These are phyloP conservation scores for Crioceris asparagi DNA, from an alignment of 2,888 invertebrate genomes.

Conservation along the genomic window DNA sequence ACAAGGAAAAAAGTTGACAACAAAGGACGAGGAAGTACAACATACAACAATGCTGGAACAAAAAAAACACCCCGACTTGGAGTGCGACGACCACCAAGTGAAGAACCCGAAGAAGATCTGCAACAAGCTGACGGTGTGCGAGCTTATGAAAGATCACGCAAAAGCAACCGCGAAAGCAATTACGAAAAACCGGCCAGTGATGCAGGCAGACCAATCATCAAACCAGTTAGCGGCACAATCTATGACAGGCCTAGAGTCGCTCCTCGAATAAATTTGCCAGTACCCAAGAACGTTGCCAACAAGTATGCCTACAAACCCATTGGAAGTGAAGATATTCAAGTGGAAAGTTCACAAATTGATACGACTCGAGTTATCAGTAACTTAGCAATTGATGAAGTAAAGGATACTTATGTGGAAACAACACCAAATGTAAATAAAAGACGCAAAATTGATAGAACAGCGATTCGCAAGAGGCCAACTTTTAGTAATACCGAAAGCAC, in stretches of 20 bases:
- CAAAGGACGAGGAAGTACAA: too few species aligned
- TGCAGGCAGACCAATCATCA: constrained; percentile 41
- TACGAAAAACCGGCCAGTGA: constrained; percentile 5
- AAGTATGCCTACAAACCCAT: constrained; percentile 64
- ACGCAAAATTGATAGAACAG: too few species aligned
- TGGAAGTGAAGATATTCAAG: too few species aligned
- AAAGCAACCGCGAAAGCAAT: constrained; percentile 21
- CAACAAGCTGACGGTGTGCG: constrained; percentile 15
- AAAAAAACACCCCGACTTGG: constrained; percentile 26
- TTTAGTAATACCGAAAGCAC: too few species aligned
- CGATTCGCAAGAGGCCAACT: too few species aligned
- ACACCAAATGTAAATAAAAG: background rate
- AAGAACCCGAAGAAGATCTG: constrained; percentile 35
- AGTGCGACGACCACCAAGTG: constrained; percentile 26
- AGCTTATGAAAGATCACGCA: constrained; percentile 13
- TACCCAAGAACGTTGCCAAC: constrained; percentile 61
- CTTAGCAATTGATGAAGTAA: too few species aligned
- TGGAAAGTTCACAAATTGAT: too few species aligned
- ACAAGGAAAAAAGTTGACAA: too few species aligned
- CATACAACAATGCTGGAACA: too few species aligned
- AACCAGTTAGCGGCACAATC: constrained; percentile 53
- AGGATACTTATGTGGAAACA: background rate
- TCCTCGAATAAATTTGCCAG: constrained; percentile 70
- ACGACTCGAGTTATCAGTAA: too few species aligned
- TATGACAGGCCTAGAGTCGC: constrained; percentile 65